Evolutionary conservation across 2,113 vertebrate genomes (phyloP).

Genomic region (Cyphotilapia sp.): DNA sequence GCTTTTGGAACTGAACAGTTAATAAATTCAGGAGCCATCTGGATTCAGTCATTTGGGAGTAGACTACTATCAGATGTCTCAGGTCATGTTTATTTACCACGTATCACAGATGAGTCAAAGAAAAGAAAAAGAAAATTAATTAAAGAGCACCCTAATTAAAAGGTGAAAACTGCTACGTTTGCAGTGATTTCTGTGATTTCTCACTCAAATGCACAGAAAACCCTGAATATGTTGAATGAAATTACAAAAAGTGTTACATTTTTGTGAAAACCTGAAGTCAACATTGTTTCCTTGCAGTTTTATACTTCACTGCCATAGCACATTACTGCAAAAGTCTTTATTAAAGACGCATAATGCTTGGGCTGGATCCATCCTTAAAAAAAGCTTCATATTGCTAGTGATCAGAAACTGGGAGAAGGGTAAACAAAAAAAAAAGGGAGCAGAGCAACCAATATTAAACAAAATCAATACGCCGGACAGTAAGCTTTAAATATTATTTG

Average conservation of each 20-base stretch:
- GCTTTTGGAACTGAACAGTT: neutral
- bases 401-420: neutral
- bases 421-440: neutral
- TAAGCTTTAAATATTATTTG: neutral
- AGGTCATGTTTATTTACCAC: neutral
- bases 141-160: neutral
- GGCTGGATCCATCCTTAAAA: neutral
- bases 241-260: neutral
- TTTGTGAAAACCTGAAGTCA: neutral
- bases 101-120: neutral
- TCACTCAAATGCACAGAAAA: neutral
- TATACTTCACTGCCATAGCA: neutral
- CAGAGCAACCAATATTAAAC: neutral
- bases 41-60: neutral
- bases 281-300: neutral
- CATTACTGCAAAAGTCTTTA: neutral
- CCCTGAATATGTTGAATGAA: neutral
- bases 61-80: neutral
- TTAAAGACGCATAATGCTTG: neutral
- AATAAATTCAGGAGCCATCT: neutral
- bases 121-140: neutral
- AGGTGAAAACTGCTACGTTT: neutral
- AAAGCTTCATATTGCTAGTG: rapidly evolving
- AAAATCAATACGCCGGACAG: neutral
- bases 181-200: neutral